Base-by-base conservation (phyloP, 1,140 invertebrate species). In the Pseudomyrmex dendroicus region DNA sequence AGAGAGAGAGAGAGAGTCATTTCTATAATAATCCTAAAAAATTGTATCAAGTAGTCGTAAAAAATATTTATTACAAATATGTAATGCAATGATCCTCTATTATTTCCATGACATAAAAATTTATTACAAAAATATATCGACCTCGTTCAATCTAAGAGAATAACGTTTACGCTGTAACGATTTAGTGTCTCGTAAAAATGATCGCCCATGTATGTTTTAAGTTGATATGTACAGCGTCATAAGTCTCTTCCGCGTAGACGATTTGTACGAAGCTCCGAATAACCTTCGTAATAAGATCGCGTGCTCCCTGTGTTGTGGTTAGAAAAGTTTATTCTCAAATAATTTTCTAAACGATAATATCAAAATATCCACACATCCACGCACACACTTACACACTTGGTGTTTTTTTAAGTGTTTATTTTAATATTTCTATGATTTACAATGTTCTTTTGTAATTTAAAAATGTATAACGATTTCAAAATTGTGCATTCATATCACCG, bases 271-370 rank as follows among this genome's bases (percentile, higher is more conserved):
- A 76, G 35, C 25, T 61, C n/a, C 12, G n/a, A 72, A 59, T 50
- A 80, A 72, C 35, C 12, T 44, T n/a, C 13, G 20, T 72, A 72
- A 72, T 48, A 57, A 72, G 70, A 72, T 80, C 35, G 50, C 2
- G 25, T 54, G 54, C 1, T 25, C 12, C 2, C 17, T 25, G 7
- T 52, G 59, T 44, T 15, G 25, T 5, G 15, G 2, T 35, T 22
- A 70, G 12, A 35, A 13, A 48, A 70, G 22, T 59, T 70, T 48
- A n/a, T 59, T 80, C 25, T 48, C 20, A 57, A n/a, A n/a, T 57
- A 9, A 46, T 57, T 17, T 0, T 7, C 25, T n/a, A 25, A 70
- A 12, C 44, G 44, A 66, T 59, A 67, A 68, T 48, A 54, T 70
- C 35, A 35, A 35, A 35, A 7, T 35, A 35, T 35, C 25, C 25